Percentiles rank a stretch among this genome's conserved stretches.
phyloP scores from a whole-genome alignment of 2,113 vertebrate genomes.

The Vimba vimba region DNA sequence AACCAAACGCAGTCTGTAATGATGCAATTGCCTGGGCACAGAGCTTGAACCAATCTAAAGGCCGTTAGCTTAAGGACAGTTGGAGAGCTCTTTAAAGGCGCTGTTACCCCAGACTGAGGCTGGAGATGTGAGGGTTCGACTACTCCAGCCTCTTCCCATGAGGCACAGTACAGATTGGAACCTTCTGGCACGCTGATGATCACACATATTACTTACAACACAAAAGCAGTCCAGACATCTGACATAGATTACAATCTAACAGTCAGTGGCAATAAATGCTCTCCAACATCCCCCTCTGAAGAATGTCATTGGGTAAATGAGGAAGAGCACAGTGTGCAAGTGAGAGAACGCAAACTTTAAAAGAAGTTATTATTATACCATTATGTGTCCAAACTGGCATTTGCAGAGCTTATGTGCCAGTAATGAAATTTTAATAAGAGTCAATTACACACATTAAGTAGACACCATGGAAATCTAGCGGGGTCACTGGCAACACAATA shows the following conservation, averaged over 20 bases:
- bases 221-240: constrained; percentile 50
- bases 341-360: constrained; percentile 33
- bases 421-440: constrained; percentile 61
- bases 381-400: constrained; percentile 45
- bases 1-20: constrained; percentile 38
- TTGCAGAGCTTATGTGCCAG: constrained; percentile 53
- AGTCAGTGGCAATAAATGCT: constrained; percentile 57
- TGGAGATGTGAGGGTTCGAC: constrained; percentile 25
- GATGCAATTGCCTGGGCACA: constrained; percentile 32
- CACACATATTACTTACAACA: constrained; percentile 47
- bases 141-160: constrained; percentile 47
- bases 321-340: constrained; percentile 7
- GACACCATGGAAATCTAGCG: constrained; percentile 44
- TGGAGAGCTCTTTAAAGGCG: constrained; percentile 51
- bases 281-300: constrained; percentile 43
- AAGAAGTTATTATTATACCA: constrained; percentile 43
- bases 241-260: constrained; percentile 54
- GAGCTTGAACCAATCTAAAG: constrained; percentile 56
- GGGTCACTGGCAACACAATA: constrained; percentile 52
- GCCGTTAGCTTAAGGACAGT: constrained; percentile 52
- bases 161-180: constrained; percentile 53
- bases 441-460: constrained; percentile 50
- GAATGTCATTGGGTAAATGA: constrained; percentile 5
- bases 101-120: constrained; percentile 45
- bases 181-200: constrained; percentile 55